Conservation (phyloP, 2,888 invertebrate species). For the Sisyra terminalis region DNA sequence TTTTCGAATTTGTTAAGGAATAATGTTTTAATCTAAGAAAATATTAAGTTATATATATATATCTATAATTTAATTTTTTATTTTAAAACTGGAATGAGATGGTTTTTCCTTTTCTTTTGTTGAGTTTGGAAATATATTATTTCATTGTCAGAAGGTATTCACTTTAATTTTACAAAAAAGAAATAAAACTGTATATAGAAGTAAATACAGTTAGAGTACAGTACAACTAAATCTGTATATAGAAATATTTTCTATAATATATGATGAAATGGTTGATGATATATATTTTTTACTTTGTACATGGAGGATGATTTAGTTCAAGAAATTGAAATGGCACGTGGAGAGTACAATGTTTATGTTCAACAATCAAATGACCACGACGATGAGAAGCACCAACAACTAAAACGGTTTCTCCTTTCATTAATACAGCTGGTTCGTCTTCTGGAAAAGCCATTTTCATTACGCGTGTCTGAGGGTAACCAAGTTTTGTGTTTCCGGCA, state of each 20-base stretch:
- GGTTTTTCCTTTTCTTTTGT: no score
- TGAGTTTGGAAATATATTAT: no score
- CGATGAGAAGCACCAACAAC: conserved; percentile 76
- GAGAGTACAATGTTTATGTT: conserved; percentile 49
- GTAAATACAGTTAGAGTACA: no score
- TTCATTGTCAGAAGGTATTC: no score
- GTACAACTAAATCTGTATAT: no score
- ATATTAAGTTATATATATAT: no score
- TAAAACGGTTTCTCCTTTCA: conserved; percentile 73
- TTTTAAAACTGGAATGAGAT: no score
- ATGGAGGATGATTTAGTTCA: conserved; percentile 41
- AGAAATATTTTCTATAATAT: neutral
- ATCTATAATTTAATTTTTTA: no score
- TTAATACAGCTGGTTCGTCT: conserved; percentile 37
- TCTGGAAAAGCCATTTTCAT: conserved; percentile 82
- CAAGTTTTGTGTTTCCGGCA: conserved; percentile 74
- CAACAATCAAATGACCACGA: conserved; percentile 76
- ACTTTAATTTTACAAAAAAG: no score
- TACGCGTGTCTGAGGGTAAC: conserved; percentile 81
- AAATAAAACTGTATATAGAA: no score
- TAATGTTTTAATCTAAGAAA: no score
- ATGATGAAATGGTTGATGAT: conserved; percentile 1
- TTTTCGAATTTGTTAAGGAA: no score
- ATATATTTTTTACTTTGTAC: conserved; percentile 5
- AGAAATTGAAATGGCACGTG: conserved; percentile 74